Evolutionary conservation across 1,140 invertebrate genomes (phyloP), one percentile per base, ranked within the genome.

Genomic region (Musca domestica): DNA sequence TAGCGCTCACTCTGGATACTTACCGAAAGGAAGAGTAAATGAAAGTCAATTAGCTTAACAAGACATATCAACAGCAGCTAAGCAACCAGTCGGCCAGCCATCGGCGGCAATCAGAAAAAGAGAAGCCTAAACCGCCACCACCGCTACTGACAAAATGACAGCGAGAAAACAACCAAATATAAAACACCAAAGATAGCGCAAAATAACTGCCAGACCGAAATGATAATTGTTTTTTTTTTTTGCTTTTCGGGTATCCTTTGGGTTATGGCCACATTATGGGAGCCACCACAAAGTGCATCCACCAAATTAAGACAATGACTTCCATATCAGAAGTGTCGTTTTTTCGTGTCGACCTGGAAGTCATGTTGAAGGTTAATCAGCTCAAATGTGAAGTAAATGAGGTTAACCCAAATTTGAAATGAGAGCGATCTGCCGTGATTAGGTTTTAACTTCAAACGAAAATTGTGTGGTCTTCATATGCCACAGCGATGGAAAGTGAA

Each of bases 41-140:
- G 54, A 58, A 58, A 58, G 54, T 58, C 54, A 58, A 58, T 58
- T 58, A 58, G 54, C 54, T 58, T 58, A 58, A 58, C 54, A 58
- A 58, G 54, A 58, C 54, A 58, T 17, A 23, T 23, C 51, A 30
- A 58, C 54, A 30, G 54, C 54, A 58, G 52, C 10, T 6, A 6
- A 9, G 27, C 27, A 30, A n/a, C n/a, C n/a, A n/a, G n/a, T n/a
- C n/a, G 27, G 27, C 27, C 27, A 9, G 27, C 27, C 17, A 22
- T 19, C 51, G 51, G 54, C 23, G 23, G 54, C 25, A 27, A n/a
- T 25, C 25, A n/a, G 5, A 25, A 25, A 54, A 20, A 2, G 25
- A 58, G 12, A 30, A 30, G 23, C 14, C 22, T 25, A 58, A 30
- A 30, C 27, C 54, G 17, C 15, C 25, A 41, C 34, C 22, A n/a